Evolutionary conservation across 2,888 invertebrate species (phyloP).

Genomic region (Lydus trimaculatus): DNA sequence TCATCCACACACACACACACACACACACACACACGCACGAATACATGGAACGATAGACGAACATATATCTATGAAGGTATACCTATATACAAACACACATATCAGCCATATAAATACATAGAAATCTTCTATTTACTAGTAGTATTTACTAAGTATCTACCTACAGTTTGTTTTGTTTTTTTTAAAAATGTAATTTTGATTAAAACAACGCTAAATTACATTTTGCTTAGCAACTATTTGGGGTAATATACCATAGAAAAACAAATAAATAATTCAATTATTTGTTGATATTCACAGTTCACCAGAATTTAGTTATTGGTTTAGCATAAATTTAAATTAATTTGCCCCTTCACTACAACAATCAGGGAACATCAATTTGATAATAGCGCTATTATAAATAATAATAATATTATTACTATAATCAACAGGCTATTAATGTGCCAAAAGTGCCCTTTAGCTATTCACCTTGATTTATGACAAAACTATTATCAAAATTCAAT

Average conservation of each 20-base stretch:
- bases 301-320: background rate
- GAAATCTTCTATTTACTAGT: background rate
- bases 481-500: background rate
- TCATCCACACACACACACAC: constrained; percentile 44
- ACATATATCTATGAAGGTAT: constrained; percentile 11
- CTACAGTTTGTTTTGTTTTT: no score
- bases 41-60: constrained; percentile 15
- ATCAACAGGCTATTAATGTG: background rate
- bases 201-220: no score
- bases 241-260: background rate
- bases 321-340: background rate
- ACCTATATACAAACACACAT: background rate
- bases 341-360: background rate
- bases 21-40: constrained; percentile 19
- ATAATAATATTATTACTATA: constrained; percentile 1
- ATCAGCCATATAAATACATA: background rate
- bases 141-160: background rate
- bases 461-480: background rate
- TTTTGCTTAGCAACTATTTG: no score
- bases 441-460: background rate
- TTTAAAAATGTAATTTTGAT: no score
- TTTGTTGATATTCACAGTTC: background rate
- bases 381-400: constrained; percentile 1
- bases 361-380: background rate
- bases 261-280: background rate